Percentiles rank a stretch among this genome's conserved stretches.
Evolutionary conservation across 2,888 invertebrate genomes (phyloP).

Genomic region (Phyllotreta cruciferae): DNA sequence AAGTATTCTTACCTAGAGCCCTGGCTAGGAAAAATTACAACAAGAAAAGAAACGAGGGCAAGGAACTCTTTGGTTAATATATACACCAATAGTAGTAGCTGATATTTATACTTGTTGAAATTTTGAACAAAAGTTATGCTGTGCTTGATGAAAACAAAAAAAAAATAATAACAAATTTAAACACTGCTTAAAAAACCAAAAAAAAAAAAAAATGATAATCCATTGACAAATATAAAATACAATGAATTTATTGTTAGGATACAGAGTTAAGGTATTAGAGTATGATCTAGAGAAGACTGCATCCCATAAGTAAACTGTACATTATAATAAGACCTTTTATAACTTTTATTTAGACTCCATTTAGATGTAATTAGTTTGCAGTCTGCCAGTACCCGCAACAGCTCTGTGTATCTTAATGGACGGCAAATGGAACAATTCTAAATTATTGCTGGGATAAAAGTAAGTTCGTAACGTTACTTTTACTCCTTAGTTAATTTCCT

Average conservation of each 20-base stretch:
- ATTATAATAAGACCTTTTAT: slow-evolving; percentile 54
- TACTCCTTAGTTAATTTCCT: neutral
- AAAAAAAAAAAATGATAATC: slow-evolving; percentile 56
- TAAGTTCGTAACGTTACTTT: neutral
- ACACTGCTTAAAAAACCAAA: slow-evolving; percentile 57
- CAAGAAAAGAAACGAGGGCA: slow-evolving; percentile 48
- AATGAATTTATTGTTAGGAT: slow-evolving; percentile 62
- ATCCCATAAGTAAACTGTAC: slow-evolving; percentile 58
- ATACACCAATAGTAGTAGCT: slow-evolving; percentile 55
- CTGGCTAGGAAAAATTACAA: slow-evolving; percentile 30
- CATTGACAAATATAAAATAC: slow-evolving; percentile 62
- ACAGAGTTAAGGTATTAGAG: slow-evolving; percentile 58
- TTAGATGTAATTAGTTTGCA: slow-evolving; percentile 56
- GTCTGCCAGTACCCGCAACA: slow-evolving; percentile 58
- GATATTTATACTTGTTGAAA: slow-evolving; percentile 55
- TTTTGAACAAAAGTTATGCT: slow-evolving; percentile 51
- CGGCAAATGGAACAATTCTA: neutral
- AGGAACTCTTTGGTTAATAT: slow-evolving; percentile 50
- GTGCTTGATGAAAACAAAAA: slow-evolving; percentile 51
- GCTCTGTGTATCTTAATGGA: slow-evolving; percentile 32
- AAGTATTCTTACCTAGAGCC: slow-evolving; percentile 13
- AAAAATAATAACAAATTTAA: slow-evolving; percentile 43
- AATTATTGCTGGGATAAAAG: neutral
- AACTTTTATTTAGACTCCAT: slow-evolving; percentile 53
- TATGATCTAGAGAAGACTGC: slow-evolving; percentile 61